phyloP scores from a whole-genome alignment of 2,113 vertebrate genomes.

The Hoplias malabaricus region DNA sequence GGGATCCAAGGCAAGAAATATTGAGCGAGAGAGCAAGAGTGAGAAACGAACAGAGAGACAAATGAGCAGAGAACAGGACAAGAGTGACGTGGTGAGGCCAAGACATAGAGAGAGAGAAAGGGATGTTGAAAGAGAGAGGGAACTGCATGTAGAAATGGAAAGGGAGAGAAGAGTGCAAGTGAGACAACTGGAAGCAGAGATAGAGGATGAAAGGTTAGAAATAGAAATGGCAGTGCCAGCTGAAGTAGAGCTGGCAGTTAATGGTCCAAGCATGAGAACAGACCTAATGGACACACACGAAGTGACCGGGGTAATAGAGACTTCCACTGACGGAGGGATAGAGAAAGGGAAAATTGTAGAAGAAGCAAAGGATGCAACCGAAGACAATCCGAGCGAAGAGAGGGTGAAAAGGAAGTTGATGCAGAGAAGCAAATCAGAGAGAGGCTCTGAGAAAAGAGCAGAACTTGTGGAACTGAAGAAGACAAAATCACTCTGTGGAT shows the following conservation, averaged over 20 bases:
- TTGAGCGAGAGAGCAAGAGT: background rate
- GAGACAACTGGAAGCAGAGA: conserved; percentile 52
- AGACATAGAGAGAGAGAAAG: conserved; percentile 40
- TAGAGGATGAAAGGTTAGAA: conserved; percentile 44
- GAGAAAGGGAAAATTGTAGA: conserved; percentile 52
- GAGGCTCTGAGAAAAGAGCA: conserved; percentile 42
- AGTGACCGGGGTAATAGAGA: conserved; percentile 20
- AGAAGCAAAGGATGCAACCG: conserved; percentile 41
- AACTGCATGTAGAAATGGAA: conserved; percentile 45
- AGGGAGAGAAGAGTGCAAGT: conserved; percentile 38
- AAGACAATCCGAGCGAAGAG: conserved; percentile 49
- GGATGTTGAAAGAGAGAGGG: conserved; percentile 43
- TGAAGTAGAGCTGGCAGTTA: background rate
- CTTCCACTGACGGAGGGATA: conserved; percentile 29
- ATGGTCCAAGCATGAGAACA: background rate
- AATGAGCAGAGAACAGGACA: conserved; percentile 14
- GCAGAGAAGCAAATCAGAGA: conserved; percentile 60
- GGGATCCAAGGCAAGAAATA: background rate
- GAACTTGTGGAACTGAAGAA: conserved; percentile 68
- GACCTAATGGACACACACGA: background rate
- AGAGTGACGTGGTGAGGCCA: conserved; percentile 18
- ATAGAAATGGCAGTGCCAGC: conserved; percentile 42
- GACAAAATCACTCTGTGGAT: conserved; percentile 63
- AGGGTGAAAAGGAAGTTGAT: conserved; percentile 61
- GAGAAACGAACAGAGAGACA: conserved; percentile 24